Base-by-base conservation (phyloP, 1,140 invertebrate species). In the Nasonia vitripennis region DNA sequence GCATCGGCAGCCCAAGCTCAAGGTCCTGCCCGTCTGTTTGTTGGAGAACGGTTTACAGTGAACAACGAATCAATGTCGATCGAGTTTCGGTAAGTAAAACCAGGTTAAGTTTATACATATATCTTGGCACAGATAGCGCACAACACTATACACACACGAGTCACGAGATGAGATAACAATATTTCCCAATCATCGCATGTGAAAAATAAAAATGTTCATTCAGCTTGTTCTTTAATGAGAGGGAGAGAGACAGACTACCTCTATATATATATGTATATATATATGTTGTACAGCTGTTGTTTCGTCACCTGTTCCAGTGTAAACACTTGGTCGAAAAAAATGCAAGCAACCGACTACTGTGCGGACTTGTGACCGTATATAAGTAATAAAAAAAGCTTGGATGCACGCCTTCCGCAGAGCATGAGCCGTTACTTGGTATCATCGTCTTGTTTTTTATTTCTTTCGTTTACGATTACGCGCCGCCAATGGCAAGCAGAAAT, bases 401-500 rank as follows among this genome's bases (percentile, higher is more conserved):
- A n/a, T n/a, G 23, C 23, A 67, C 45, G 12, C 41, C 31, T 68
- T 41, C 2, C 3, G 34, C 34, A 27, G 20, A 67, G 14, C 51
- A 81, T 68, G 78, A 48, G 78, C 17, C 23, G 9, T 23, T 74
- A 51, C 70, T 77, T 17, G 17, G 6, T 17, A 62, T 62, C n/a
- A n/a, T 62, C 55, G 17, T 7, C 20, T 41, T 85, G 31, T 81
- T 81, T 23, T 81, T 23, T 23, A 20, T 45, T 45, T 7, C 55
- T 62, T 62, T 62, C 55, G 55, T 62, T 62, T 74, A 51, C 55
- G 80, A 84, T 73, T 78, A 10, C 41, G 31, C 27, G 34, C 27
- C 27, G 34, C 27, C 48, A 37, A 81, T 85, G 84, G 34, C 71
- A 81, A 85, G 71, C 55, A 81, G 68, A 75, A n/a, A 12, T 74